A percentile compares a stretch with the other conserved stretches of the same genome.
phyloP scores from a whole-genome alignment of 2,888 invertebrate genomes.

The Melangyna quadrimaculata region DNA sequence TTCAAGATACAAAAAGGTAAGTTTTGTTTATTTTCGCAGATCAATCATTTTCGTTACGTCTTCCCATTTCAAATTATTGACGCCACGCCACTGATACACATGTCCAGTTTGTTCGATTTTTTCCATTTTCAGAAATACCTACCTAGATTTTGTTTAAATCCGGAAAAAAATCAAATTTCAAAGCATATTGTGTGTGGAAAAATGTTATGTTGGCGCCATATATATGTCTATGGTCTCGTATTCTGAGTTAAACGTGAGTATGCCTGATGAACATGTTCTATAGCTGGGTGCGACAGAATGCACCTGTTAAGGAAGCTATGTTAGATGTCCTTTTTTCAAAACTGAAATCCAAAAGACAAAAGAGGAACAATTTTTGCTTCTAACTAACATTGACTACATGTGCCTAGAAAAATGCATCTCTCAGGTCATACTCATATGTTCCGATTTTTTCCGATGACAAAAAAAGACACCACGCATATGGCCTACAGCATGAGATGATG shows the following conservation, averaged over 20 bases:
- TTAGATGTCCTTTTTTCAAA: background rate
- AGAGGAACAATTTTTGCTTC: background rate
- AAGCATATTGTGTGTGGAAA: background rate
- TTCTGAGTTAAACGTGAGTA: conserved; percentile 3
- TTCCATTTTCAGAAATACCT: background rate
- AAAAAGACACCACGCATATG: background rate
- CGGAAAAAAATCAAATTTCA: background rate
- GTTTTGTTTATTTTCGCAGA: too few species aligned
- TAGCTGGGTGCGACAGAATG: background rate
- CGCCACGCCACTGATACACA: too few species aligned
- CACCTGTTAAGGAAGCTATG: background rate
- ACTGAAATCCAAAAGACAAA: background rate
- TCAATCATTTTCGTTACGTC: too few species aligned
- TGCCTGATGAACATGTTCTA: background rate
- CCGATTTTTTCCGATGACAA: background rate
- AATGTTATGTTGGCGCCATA: background rate
- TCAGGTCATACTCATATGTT: too few species aligned
- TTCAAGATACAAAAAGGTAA: too few species aligned
- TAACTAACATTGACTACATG: background rate
- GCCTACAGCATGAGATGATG: background rate
- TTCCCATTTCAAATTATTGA: too few species aligned
- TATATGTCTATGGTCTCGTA: conserved; percentile 11
- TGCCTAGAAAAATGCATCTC: background rate
- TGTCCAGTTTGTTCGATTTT: conserved; percentile 1
- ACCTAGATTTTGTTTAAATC: conserved; percentile 26